phyloP scores from a whole-genome alignment of 2,797 vertebrate species.

The Rachycentron canadum region DNA sequence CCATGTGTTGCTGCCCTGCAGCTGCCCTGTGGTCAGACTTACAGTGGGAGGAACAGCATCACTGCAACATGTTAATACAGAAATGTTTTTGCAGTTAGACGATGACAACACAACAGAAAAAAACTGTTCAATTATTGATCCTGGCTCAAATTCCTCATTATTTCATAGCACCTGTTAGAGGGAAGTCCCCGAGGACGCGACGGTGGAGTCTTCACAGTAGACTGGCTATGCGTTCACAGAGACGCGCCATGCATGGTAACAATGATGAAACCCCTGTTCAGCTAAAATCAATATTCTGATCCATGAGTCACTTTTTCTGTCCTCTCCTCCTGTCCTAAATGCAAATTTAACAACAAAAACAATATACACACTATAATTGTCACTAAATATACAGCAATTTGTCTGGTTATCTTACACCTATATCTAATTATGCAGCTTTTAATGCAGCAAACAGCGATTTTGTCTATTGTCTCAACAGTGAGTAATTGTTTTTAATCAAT shows the following conservation, averaged over 20 bases:
- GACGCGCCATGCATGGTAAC: constrained; percentile 68
- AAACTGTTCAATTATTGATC: constrained; percentile 76
- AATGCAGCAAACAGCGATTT: constrained; percentile 47
- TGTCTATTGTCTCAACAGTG: constrained; percentile 38
- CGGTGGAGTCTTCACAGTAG: constrained; percentile 48
- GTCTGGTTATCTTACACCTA: constrained; percentile 17
- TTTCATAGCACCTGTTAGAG: constrained; percentile 69
- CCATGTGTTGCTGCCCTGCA: constrained; percentile 38
- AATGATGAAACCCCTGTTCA: constrained; percentile 62
- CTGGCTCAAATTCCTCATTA: constrained; percentile 69
- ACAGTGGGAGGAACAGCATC: constrained; percentile 41
- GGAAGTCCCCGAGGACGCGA: constrained; percentile 48
- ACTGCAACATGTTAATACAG: constrained; percentile 67
- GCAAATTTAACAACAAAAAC: constrained; percentile 17
- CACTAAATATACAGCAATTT: constrained; percentile 36
- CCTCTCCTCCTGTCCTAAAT: constrained; percentile 35
- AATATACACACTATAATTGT: constrained; percentile 7
- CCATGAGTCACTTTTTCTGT: constrained; percentile 65
- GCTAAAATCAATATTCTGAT: constrained; percentile 79
- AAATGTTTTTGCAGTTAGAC: constrained; percentile 43
- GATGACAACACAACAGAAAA: constrained; percentile 28
- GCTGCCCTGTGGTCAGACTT: constrained; percentile 57
- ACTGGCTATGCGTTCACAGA: constrained; percentile 34
- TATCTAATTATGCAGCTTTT: constrained; percentile 62
- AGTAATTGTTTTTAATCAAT: constrained; percentile 62